Percentiles rank a stretch among this genome's conserved stretches.
Conservation (phyloP, 1,140 invertebrate species). For the Lethrus apterus region DNA sequence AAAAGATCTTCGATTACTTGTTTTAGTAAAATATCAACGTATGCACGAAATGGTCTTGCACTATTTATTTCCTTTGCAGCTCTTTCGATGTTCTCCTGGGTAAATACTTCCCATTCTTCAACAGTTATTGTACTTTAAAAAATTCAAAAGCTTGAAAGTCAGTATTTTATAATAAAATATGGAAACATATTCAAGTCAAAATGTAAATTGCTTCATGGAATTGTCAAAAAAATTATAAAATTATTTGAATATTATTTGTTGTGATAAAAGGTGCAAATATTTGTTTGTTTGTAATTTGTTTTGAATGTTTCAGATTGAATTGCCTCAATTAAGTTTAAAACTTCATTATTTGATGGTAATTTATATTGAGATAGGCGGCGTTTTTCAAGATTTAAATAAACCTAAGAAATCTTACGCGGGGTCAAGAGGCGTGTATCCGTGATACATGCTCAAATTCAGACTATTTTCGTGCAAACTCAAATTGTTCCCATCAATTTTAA, state of each 20-base stretch:
- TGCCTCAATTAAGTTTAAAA: no score
- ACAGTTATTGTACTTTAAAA: constrained; percentile 54
- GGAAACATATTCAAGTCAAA: no score
- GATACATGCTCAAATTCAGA: constrained; percentile 58
- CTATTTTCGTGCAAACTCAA: constrained; percentile 57
- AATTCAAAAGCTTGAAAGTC: no score
- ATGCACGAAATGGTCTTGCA: constrained; percentile 61
- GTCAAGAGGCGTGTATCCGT: constrained; percentile 53
- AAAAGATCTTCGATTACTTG: constrained; percentile 62
- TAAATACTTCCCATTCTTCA: constrained; percentile 75
- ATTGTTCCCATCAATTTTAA: constrained; percentile 66
- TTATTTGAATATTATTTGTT: no score
- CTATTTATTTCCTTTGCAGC: constrained; percentile 70
- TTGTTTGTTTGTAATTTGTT: no score
- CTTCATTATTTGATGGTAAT: no score
- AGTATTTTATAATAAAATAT: no score
- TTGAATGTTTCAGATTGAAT: no score
- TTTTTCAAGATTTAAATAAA: constrained; percentile 4
- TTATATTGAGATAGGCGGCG: no score
- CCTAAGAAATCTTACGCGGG: constrained; percentile 45
- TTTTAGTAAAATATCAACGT: constrained; percentile 71
- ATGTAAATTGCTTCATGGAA: no score
- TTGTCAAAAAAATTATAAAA: no score
- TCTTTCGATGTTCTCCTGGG: constrained; percentile 65
- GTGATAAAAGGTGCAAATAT: no score